Evolutionary conservation across 2,888 invertebrate genomes (phyloP).

Genomic region (Xestia c-nigrum): DNA sequence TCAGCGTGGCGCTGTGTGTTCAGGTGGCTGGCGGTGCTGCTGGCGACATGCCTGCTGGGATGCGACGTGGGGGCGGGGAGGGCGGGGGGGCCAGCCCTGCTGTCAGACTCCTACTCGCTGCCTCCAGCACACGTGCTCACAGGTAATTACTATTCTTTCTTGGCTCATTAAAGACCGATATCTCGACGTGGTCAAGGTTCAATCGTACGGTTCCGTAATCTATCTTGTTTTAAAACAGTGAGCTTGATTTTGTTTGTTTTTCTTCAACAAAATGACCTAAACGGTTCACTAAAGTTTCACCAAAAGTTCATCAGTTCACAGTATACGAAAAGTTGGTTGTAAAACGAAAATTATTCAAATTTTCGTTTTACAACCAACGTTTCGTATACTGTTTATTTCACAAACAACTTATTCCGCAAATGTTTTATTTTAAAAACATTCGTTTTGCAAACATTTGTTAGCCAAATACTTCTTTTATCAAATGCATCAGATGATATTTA

Average conservation of each 20-base stretch:
- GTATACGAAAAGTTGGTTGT: no score
- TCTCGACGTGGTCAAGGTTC: background rate
- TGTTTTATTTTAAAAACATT: no score
- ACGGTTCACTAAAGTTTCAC: background rate
- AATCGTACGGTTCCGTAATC: background rate
- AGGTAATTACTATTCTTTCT: slow-evolving; percentile 29
- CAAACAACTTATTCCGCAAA: no score
- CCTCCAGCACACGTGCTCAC: slow-evolving; percentile 45
- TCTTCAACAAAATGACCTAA: background rate
- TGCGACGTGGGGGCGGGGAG: background rate
- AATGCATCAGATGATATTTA: no score
- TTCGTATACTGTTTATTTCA: no score
- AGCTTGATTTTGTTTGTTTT: background rate
- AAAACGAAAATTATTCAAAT: no score
- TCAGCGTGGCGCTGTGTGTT: background rate
- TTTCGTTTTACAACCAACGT: no score
- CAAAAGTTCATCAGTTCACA: no score
- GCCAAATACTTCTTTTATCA: no score
- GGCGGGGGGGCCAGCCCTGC: background rate
- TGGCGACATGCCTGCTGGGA: slow-evolving; percentile 10
- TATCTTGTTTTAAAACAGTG: background rate
- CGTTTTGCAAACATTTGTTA: no score
- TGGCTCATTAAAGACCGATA: background rate
- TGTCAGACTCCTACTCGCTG: slow-evolving; percentile 4
- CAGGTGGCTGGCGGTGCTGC: slow-evolving; percentile 14